Percentiles rank a stretch among this genome's conserved stretches.
phyloP scores from a whole-genome alignment of 2,797 vertebrate genomes.

The Molossus alvarezi region DNA sequence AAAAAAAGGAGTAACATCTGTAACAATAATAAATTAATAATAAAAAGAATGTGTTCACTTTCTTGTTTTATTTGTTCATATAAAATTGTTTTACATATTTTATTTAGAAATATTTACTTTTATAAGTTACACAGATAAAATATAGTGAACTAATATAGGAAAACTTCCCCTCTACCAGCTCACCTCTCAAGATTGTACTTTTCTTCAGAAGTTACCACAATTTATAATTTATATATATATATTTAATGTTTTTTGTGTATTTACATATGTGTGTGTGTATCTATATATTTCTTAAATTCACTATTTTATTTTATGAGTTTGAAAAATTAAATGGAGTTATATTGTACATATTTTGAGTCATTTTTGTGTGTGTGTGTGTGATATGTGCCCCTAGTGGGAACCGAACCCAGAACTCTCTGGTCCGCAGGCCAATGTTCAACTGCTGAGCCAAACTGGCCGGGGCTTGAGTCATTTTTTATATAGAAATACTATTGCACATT shows the following conservation, averaged over 20 bases:
- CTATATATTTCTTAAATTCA: background rate
- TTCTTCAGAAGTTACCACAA: background rate
- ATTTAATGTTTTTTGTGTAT: background rate
- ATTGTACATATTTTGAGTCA: background rate
- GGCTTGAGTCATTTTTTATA: no score
- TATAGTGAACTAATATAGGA: background rate
- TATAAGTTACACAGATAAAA: background rate
- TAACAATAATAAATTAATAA: no score
- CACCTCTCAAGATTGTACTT: background rate
- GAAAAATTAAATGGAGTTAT: background rate
- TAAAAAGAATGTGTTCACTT: background rate
- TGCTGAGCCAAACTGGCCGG: no score
- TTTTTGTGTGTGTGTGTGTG: background rate
- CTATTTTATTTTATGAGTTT: background rate
- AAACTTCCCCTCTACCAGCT: background rate
- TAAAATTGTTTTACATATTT: background rate
- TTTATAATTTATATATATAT: no score
- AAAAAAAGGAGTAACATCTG: no score
- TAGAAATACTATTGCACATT: background rate
- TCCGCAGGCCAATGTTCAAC: no score
- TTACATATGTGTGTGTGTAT: background rate
- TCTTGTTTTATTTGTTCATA: background rate
- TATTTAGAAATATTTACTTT: constrained; percentile 15
- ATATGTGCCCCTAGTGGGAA: no score
- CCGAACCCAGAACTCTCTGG: no score